These are phyloP conservation scores for Mycetomoellerius zeteki DNA, from an alignment of 1,140 invertebrate species.

Conservation along the genomic window DNA sequence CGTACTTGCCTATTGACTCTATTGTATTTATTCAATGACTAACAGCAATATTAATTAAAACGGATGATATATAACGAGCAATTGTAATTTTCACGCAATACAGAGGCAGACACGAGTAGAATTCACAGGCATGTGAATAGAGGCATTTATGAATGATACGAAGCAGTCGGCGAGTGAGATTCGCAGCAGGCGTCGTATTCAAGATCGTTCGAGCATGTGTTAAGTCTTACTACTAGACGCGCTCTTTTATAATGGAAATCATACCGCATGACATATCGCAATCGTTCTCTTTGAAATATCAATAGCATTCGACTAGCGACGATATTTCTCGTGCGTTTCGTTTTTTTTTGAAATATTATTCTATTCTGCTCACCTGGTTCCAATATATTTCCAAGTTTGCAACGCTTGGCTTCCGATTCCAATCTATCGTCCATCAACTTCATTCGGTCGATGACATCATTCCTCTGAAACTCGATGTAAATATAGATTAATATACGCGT, in stretches of 20 bases:
- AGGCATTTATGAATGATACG: conserved; percentile 11
- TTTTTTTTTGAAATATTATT: background rate
- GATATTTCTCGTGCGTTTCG: background rate
- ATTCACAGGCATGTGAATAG: background rate
- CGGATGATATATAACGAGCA: background rate
- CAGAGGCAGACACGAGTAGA: background rate
- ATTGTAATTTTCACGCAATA: conserved; percentile 25
- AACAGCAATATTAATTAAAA: conserved; percentile 20
- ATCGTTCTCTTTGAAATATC: conserved; percentile 13
- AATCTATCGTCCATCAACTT: background rate
- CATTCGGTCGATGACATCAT: background rate
- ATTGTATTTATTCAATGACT: background rate
- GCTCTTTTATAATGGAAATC: conserved; percentile 10
- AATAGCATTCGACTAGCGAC: background rate
- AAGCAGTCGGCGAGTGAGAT: background rate
- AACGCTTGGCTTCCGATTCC: background rate
- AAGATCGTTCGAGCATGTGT: background rate
- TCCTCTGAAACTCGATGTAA: conserved; percentile 23
- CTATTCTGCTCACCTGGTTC: background rate
- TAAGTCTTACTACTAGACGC: conserved; percentile 15
- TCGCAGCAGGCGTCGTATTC: background rate
- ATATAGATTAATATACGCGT: background rate
- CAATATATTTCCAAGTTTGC: conserved; percentile 3
- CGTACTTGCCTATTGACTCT: background rate
- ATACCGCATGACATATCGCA: background rate